These are phyloP conservation scores for Corythornis madagascariensis DNA, from an alignment of 2,113 vertebrate species.

Conservation along the genomic window DNA sequence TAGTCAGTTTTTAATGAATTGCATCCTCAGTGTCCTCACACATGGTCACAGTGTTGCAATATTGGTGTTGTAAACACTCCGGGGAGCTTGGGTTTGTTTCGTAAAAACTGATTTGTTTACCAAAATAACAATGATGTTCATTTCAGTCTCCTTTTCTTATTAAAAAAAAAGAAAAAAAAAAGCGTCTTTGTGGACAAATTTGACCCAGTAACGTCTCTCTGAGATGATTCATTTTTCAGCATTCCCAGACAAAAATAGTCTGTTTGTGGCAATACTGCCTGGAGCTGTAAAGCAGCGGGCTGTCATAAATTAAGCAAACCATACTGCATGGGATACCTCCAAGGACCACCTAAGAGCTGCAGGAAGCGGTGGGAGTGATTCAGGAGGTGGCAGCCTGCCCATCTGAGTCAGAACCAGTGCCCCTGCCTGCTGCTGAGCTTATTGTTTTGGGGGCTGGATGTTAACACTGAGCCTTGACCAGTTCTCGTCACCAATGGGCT, in stretches of 20 bases:
- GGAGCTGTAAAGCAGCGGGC: background rate
- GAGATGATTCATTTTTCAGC: background rate
- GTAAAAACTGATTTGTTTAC: background rate
- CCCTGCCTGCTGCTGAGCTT: background rate
- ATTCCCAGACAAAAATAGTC: background rate
- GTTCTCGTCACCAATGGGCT: background rate
- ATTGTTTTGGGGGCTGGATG: rapidly evolving
- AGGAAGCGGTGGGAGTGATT: slow-evolving; percentile 15
- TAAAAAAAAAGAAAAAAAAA: background rate
- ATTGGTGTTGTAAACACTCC: too few relatives aligned
- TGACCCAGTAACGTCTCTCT: background rate
- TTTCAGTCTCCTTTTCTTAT: background rate
- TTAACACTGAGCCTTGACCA: background rate
- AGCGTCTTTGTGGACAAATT: background rate
- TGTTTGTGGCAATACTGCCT: background rate
- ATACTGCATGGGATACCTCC: background rate
- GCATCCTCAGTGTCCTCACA: background rate
- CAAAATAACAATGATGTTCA: background rate
- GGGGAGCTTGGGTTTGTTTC: background rate
- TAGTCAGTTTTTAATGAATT: rapidly evolving
- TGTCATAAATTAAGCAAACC: background rate
- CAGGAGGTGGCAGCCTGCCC: slow-evolving; percentile 38
- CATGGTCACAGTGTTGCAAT: too few relatives aligned
- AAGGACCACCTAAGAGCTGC: slow-evolving; percentile 25
- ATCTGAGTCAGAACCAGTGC: background rate